These are phyloP conservation scores for Chelon labrosus DNA, from an alignment of 2,797 vertebrate species.

Conservation along the genomic window DNA sequence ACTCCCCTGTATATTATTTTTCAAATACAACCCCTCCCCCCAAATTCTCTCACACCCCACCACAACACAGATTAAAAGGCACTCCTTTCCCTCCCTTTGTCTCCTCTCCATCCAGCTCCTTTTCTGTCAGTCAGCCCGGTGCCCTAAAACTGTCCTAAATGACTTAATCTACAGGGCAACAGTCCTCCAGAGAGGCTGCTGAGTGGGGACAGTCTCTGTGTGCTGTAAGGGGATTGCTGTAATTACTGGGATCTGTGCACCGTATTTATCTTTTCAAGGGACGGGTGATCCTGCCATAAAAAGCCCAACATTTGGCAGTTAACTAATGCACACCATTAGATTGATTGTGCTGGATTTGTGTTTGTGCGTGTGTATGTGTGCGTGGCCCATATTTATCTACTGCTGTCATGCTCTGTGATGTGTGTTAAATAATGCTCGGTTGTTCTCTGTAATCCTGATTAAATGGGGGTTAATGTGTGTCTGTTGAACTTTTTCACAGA, in stretches of 20 bases:
- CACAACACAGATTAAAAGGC: conserved; percentile 45
- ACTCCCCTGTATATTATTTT: not conserved
- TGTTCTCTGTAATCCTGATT: conserved; percentile 87
- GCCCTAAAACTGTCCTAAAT: conserved; percentile 80
- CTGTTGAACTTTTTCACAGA: conserved; percentile 77
- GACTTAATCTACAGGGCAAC: conserved; percentile 79
- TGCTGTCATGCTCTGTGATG: conserved; percentile 77
- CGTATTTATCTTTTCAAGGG: conserved; percentile 89
- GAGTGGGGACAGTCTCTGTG: conserved; percentile 68
- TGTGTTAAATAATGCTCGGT: conserved; percentile 87
- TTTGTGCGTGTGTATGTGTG: conserved; percentile 52
- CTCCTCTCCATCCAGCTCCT: conserved; percentile 38
- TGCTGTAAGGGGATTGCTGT: conserved; percentile 85
- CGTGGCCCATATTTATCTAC: conserved; percentile 71
- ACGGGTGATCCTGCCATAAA: conserved; percentile 85
- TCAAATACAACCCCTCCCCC: conserved; percentile 21
- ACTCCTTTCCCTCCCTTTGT: conserved; percentile 53
- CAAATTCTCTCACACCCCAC: conserved; percentile 20
- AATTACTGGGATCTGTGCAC: conserved; percentile 89
- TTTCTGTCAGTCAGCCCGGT: conserved; percentile 57
- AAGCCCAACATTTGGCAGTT: conserved; percentile 90
- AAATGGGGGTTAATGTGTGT: conserved; percentile 84
- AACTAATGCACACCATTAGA: conserved; percentile 93
- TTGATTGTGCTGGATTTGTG: conserved; percentile 89
- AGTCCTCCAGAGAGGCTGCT: conserved; percentile 71